phyloP scores from a whole-genome alignment of 2,113 vertebrate species.

The Antechinus stuartii region DNA sequence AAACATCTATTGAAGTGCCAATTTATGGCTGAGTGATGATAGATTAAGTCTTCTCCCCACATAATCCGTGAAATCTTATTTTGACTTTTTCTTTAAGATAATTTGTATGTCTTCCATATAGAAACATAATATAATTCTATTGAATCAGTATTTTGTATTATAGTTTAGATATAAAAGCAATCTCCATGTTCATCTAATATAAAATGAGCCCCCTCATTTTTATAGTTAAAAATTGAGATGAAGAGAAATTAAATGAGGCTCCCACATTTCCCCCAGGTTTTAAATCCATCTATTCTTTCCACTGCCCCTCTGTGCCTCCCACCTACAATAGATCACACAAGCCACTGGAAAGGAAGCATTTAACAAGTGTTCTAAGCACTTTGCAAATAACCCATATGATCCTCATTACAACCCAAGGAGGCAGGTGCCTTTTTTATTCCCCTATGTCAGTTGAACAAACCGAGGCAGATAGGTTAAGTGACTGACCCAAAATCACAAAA shows the following conservation, averaged over 20 bases:
- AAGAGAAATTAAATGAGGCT: background rate
- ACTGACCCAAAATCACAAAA: background rate
- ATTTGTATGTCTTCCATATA: background rate
- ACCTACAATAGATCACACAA: background rate
- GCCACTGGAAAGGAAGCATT: background rate
- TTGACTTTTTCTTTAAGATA: background rate
- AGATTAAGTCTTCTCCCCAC: background rate
- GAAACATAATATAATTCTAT: background rate
- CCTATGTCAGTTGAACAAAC: slow-evolving; percentile 56
- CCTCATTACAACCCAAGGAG: background rate
- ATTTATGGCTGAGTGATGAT: background rate
- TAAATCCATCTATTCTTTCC: background rate
- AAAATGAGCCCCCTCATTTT: background rate
- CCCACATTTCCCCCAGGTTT: background rate
- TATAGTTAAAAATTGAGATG: background rate
- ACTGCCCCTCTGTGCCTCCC: background rate
- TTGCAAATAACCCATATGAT: slow-evolving; percentile 13
- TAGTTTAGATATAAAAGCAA: background rate
- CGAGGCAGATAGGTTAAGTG: slow-evolving; percentile 35
- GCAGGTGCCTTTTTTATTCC: slow-evolving; percentile 20
- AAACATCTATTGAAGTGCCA: background rate
- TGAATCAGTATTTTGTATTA: background rate
- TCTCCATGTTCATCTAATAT: background rate
- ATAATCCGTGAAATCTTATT: background rate
- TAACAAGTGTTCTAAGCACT: background rate